Evolutionary conservation across 2,113 vertebrate genomes (phyloP).

Genomic region (Macrotus californicus): DNA sequence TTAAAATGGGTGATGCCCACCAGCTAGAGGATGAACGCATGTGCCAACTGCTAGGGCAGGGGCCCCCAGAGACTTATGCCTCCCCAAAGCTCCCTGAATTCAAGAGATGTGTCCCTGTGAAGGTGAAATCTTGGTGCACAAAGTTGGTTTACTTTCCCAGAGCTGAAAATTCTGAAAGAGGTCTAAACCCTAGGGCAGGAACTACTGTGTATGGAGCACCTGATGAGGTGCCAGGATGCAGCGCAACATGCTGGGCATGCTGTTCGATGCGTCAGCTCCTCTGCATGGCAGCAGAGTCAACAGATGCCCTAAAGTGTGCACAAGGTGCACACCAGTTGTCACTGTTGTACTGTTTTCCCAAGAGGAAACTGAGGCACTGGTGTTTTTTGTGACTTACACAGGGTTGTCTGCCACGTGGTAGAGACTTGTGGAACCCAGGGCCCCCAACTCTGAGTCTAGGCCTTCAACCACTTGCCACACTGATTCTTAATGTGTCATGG

Average conservation of each 20-base stretch:
- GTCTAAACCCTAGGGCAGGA: too few species aligned
- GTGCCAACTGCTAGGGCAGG: not conserved
- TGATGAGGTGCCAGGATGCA: too few species aligned
- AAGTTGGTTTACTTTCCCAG: not conserved
- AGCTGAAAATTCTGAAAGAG: not conserved
- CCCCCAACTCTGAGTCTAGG: not conserved
- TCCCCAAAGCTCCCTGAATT: not conserved
- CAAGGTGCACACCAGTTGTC: not conserved
- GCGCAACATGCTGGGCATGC: accelerated
- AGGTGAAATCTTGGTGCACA: not conserved
- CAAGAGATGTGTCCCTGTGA: not conserved
- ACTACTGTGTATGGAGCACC: accelerated
- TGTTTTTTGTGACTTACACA: not conserved
- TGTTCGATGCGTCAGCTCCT: not conserved
- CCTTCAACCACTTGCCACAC: not conserved
- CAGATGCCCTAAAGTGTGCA: not conserved
- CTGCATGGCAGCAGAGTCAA: not conserved
- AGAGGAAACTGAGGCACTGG: not conserved
- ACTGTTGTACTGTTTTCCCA: not conserved
- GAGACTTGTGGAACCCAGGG: not conserved
- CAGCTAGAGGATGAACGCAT: not conserved
- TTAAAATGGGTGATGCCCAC: too few species aligned
- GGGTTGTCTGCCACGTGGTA: not conserved
- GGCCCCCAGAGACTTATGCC: not conserved
- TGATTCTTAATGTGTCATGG: not conserved